Conservation (phyloP, 1,140 invertebrate species). For the Reticulitermes speratus region DNA sequence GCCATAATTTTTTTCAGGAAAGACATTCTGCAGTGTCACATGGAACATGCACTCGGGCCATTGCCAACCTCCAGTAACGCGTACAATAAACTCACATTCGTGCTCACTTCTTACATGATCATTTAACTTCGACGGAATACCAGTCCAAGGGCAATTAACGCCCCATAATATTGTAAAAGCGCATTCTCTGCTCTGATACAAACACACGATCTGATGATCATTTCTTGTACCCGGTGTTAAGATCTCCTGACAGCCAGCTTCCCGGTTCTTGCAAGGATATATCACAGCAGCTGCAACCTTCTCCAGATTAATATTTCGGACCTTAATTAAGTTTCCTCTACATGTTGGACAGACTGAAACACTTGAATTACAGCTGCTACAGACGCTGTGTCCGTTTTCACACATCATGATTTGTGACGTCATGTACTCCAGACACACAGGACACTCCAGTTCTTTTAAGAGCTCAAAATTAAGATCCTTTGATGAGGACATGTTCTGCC, state of each 20-base stretch:
- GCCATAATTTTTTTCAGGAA: too few relatives aligned
- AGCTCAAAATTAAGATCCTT: conserved; percentile 14
- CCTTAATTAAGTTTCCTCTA: conserved; percentile 53
- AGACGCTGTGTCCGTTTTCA: conserved; percentile 32
- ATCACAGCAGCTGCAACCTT: conserved; percentile 42
- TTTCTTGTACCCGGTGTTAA: not conserved
- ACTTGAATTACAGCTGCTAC: conserved; percentile 27
- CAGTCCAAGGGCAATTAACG: not conserved
- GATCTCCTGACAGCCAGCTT: conserved; percentile 26
- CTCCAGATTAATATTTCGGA: conserved; percentile 66
- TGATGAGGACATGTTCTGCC: too few relatives aligned
- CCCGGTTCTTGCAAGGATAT: conserved; percentile 36
- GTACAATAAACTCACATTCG: too few relatives aligned
- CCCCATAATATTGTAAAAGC: not conserved
- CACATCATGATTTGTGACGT: conserved; percentile 36
- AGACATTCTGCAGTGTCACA: too few relatives aligned
- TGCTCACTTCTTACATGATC: too few relatives aligned
- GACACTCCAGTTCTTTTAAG: conserved; percentile 37
- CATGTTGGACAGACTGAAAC: conserved; percentile 33
- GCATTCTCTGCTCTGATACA: not conserved
- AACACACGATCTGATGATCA: not conserved
- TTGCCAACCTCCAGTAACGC: too few relatives aligned
- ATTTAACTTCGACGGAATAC: not conserved
- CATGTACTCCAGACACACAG: conserved; percentile 38
- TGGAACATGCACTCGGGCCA: too few relatives aligned